Evolutionary conservation across 2,113 vertebrate species (phyloP).

Genomic region (Sialia sialis): DNA sequence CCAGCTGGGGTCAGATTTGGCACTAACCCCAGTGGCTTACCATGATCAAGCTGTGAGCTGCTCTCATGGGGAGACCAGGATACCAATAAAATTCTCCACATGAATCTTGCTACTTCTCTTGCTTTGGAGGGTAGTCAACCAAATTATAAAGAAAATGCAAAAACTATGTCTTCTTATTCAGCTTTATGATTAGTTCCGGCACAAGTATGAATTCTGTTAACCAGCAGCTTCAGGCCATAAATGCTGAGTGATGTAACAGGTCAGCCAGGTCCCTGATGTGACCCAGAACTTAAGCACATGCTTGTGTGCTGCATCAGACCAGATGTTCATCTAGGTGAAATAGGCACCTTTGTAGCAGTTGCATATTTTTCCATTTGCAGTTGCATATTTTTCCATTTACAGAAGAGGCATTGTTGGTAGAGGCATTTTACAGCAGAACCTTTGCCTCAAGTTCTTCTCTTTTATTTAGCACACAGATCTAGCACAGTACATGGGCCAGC

Average conservation of each 20-base stretch:
- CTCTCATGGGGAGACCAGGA: neutral
- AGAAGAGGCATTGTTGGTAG: neutral
- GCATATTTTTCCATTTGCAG: neutral
- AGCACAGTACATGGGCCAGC: slow-evolving; percentile 86
- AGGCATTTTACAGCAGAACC: neutral
- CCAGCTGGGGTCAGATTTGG: neutral
- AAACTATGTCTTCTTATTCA: neutral
- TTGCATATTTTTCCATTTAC: neutral
- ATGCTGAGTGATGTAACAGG: neutral
- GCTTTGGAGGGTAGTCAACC: neutral
- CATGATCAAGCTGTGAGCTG: neutral
- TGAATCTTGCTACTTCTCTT: neutral
- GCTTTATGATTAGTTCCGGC: neutral
- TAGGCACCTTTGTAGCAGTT: neutral
- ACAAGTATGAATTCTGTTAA: neutral
- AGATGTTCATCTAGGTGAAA: neutral
- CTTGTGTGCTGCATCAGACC: neutral
- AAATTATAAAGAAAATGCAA: neutral
- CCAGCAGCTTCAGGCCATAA: neutral
- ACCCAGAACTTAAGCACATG: neutral
- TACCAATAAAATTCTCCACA: neutral
- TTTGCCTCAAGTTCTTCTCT: neutral
- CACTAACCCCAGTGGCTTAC: neutral
- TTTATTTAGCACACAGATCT: slow-evolving; percentile 83
- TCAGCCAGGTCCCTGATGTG: neutral